Evolutionary conservation across 30 jellyfish, hydroid and myxozoan genomes (phyloP).

Genomic region (Phacellophora camtschatica): DNA sequence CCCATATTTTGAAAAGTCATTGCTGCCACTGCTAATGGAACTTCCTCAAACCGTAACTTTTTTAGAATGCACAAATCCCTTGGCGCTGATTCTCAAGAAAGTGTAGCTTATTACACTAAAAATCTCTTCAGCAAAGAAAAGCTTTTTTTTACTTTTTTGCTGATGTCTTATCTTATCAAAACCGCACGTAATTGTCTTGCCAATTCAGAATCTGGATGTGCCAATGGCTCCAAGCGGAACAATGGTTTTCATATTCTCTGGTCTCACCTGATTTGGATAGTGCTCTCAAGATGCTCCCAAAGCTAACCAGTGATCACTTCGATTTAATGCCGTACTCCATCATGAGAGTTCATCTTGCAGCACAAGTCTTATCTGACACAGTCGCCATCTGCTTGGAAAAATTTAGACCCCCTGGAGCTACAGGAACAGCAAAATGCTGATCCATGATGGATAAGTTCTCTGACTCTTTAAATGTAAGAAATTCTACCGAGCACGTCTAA

Average conservation of each 20-base stretch:
- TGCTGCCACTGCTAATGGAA: slow-evolving; percentile 75
- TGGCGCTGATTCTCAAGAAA: slow-evolving; percentile 7
- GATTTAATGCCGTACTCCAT: slow-evolving; percentile 20
- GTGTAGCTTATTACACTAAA: slow-evolving; percentile 26
- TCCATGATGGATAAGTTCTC: slow-evolving; percentile 45
- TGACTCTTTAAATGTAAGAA: slow-evolving; percentile 15
- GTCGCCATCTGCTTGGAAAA: too few relatives aligned
- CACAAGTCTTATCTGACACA: too few relatives aligned
- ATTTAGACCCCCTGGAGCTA: background rate
- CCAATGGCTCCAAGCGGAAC: slow-evolving; percentile 36
- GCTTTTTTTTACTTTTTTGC: slow-evolving; percentile 39
- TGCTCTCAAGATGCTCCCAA: slow-evolving; percentile 47
- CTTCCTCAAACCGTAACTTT: slow-evolving; percentile 45
- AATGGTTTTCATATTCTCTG: too few relatives aligned
- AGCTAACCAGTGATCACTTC: slow-evolving; percentile 31
- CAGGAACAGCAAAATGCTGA: slow-evolving; percentile 16
- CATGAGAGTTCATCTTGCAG: slow-evolving; percentile 29
- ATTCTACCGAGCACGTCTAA: background rate
- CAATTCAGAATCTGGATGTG: slow-evolving; percentile 50
- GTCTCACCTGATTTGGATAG: too few relatives aligned
- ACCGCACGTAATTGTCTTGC: slow-evolving; percentile 52
- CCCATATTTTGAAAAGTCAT: slow-evolving; percentile 71
- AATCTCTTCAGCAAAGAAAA: slow-evolving; percentile 27
- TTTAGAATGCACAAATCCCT: slow-evolving; percentile 26
- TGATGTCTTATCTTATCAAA: slow-evolving; percentile 47